Evolutionary conservation across 2,797 vertebrate species (phyloP).

Genomic region (Oreortyx pictus): DNA sequence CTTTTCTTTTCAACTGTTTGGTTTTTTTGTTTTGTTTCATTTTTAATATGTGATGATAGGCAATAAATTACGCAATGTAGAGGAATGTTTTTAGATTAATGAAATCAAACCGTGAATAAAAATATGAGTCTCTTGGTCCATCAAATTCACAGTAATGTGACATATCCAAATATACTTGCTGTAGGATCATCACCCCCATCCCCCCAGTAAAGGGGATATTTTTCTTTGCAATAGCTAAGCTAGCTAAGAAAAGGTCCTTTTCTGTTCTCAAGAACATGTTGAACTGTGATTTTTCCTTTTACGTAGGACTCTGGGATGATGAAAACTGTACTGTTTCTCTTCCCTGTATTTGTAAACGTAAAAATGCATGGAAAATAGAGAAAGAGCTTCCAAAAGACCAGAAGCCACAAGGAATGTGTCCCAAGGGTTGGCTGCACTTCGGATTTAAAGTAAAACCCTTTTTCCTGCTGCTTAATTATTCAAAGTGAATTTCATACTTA

Average conservation of each 20-base stretch:
- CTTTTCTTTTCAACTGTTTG: neutral
- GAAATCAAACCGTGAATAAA: neutral
- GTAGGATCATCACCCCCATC: neutral
- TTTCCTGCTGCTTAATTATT: neutral
- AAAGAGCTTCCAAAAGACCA: constrained; percentile 83
- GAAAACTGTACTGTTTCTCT: constrained; percentile 82
- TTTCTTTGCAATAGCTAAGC: neutral
- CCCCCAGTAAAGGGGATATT: neutral
- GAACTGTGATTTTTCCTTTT: constrained; percentile 11
- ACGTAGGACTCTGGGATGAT: constrained; percentile 87
- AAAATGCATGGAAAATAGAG: constrained; percentile 85
- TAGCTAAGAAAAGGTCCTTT: neutral
- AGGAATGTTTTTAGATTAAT: neutral
- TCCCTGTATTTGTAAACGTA: constrained; percentile 89
- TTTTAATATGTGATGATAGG: neutral
- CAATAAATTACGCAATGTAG: neutral
- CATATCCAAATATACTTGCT: neutral
- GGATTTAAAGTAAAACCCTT: constrained; percentile 87
- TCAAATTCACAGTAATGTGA: neutral
- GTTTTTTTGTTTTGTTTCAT: neutral
- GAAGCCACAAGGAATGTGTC: constrained; percentile 86
- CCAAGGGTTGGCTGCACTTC: constrained; percentile 92
- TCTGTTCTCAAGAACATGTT: neutral
- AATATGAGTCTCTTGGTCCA: neutral
- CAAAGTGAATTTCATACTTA: neutral